These are phyloP conservation scores for Acrossocheilus wenchowensis DNA, from an alignment of 2,797 vertebrate genomes.

Conservation along the genomic window DNA sequence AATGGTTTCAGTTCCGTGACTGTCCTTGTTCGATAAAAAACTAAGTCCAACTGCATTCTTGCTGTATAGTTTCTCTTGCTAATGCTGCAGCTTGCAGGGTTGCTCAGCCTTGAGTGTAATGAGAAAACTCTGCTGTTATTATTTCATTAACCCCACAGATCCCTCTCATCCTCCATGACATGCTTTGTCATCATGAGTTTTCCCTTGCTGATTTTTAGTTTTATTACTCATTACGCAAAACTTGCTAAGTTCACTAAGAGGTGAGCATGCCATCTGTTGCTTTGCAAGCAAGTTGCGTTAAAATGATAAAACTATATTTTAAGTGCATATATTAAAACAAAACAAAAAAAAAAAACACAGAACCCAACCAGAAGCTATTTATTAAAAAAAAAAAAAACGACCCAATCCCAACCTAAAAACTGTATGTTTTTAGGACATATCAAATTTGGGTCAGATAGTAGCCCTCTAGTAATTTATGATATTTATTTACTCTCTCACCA, in stretches of 20 bases:
- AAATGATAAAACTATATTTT: too few relatives aligned
- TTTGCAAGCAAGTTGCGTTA: too few relatives aligned
- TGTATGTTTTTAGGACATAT: not conserved
- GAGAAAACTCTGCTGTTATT: not conserved
- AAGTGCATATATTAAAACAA: too few relatives aligned
- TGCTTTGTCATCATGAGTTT: not conserved
- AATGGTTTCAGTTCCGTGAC: not conserved
- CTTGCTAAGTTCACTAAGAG: not conserved
- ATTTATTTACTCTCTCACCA: conserved; percentile 9
- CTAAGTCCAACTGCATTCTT: not conserved
- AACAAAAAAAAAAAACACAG: too few relatives aligned
- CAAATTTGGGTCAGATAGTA: too few relatives aligned
- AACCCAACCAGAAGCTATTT: too few relatives aligned
- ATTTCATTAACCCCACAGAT: not conserved
- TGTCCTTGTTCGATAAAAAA: not conserved
- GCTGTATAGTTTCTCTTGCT: not conserved
- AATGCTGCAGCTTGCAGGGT: not conserved
- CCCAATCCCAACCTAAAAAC: too few relatives aligned
- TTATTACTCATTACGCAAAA: not conserved
- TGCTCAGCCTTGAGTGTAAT: not conserved
- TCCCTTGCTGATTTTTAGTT: not conserved
- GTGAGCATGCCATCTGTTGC: too few relatives aligned
- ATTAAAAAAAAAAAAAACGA: too few relatives aligned
- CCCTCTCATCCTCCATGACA: not conserved
- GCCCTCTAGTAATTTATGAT: conserved; percentile 40